Base-by-base conservation (phyloP, 2,113 vertebrate genomes). In the Misgurnus mizolepis region DNA sequence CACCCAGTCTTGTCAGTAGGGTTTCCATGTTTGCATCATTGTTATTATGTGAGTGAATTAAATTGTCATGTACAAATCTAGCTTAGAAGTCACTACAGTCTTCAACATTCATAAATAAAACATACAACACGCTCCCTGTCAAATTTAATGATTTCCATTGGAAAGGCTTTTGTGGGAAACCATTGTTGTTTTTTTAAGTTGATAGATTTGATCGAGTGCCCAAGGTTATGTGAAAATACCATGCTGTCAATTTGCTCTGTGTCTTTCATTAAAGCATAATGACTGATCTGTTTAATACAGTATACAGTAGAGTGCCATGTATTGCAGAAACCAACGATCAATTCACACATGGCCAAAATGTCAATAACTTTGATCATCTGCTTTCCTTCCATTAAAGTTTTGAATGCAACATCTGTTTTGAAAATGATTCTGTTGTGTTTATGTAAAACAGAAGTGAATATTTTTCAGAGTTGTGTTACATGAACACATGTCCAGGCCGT, bases 171-270 rank as follows among this genome's bases (percentile, higher is more conserved):
- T 84, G 85, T 84, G 86, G 78, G 79, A 85, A 74, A 81, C 69
- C 82, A 34, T 34, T 34, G 82, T 82, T 39, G 73, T 82, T 80
- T 75, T 71, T 49, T 74, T 72, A 61, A 4, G 50, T 61, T 88
- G 80, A 90, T 87, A 80, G 65, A 85, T 89, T 86, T 60, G 85
- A 80, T 81, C 65, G n/a, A 72, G 55, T 85, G 82, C 18, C 66
- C 75, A 76, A 85, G 89, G 83, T 89, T 85, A 69, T 89, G 88
- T 86, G 88, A 91, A 92, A 88, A 77, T 47, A 82, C 47, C 62
- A 60, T 58, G 56, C 40, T 81, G 85, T 83, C 80, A 79, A 55
- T 47, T 68, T 55, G 14, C 70, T 72, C 50, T 76, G 76, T 78
- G 69, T 80, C 82, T 84, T 86, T 89, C 40, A 43, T 89, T 76